Conservation (phyloP, 2,113 vertebrate species). For the Zosterops lateralis region DNA sequence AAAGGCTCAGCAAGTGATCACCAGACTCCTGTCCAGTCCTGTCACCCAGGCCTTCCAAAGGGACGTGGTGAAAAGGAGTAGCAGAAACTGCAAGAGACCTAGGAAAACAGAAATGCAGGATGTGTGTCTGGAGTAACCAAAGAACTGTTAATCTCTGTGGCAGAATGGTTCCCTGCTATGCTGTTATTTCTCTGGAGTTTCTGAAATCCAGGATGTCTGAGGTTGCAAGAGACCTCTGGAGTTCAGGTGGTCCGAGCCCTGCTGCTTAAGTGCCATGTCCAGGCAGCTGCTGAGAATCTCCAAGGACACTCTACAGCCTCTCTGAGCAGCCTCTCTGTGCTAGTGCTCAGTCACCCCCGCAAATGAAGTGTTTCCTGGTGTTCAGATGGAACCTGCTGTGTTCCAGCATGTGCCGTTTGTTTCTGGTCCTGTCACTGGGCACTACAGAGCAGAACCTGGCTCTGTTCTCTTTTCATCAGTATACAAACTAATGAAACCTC, state of each 20-base stretch:
- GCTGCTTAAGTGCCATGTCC: neutral
- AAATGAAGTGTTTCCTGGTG: neutral
- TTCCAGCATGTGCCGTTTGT: neutral
- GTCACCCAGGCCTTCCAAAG: neutral
- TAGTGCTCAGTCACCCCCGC: neutral
- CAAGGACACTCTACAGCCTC: neutral
- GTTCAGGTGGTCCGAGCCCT: neutral
- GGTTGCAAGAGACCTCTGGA: neutral
- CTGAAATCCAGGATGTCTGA: neutral
- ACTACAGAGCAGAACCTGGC: neutral
- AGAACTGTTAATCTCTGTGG: neutral
- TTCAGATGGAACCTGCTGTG: neutral
- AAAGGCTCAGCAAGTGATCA: neutral
- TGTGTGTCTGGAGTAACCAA: neutral
- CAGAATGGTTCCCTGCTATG: neutral
- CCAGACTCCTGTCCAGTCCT: rapidly evolving
- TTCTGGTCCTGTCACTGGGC: neutral
- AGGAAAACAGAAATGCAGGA: neutral
- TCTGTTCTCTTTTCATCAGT: neutral
- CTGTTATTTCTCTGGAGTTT: neutral
- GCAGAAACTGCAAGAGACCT: neutral
- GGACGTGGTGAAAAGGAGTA: rapidly evolving
- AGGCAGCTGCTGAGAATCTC: neutral
- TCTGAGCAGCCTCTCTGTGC: neutral
- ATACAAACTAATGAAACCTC: neutral